Conservation (phyloP, 1,140 invertebrate genomes). For the Aphidius gifuensis region DNA sequence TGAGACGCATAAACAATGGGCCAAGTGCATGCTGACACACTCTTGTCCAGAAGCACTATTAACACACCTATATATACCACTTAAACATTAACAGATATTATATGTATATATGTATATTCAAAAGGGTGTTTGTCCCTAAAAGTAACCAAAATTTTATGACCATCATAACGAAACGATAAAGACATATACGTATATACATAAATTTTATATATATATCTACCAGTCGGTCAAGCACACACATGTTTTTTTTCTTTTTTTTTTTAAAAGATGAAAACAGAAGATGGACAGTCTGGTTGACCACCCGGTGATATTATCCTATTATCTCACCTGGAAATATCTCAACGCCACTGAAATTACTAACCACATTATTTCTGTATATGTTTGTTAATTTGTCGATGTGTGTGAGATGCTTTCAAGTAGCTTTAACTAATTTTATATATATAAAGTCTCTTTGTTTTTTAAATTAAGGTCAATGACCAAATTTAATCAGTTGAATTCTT, state of each 20-base stretch:
- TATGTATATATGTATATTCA: too few species aligned
- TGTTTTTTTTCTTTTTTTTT: neutral
- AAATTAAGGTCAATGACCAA: too few species aligned
- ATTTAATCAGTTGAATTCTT: too few species aligned
- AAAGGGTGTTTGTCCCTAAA: too few species aligned
- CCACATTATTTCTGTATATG: too few species aligned
- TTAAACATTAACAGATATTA: slow-evolving; percentile 5
- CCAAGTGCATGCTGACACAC: slow-evolving; percentile 22
- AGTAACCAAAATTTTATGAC: slow-evolving; percentile 38
- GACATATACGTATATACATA: slow-evolving; percentile 34
- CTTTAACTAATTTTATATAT: too few species aligned
- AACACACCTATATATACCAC: slow-evolving; percentile 8
- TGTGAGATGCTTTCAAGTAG: too few species aligned
- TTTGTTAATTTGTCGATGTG: too few species aligned
- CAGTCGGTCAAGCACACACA: slow-evolving; percentile 4
- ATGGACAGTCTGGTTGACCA: slow-evolving; percentile 4
- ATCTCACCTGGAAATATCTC: slow-evolving; percentile 14
- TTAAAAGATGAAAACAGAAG: neutral
- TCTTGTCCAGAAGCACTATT: slow-evolving; percentile 5
- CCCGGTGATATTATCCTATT: slow-evolving; percentile 11
- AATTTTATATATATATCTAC: slow-evolving; percentile 13
- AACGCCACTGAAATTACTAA: neutral
- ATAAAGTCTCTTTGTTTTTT: too few species aligned
- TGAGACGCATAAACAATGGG: slow-evolving; percentile 41
- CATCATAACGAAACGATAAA: slow-evolving; percentile 42